Evolutionary conservation across 35 echinoderm and acorn worm species (phyloP), one percentile per base, ranked within the genome.

Genomic region (Lytechinus variegatus): DNA sequence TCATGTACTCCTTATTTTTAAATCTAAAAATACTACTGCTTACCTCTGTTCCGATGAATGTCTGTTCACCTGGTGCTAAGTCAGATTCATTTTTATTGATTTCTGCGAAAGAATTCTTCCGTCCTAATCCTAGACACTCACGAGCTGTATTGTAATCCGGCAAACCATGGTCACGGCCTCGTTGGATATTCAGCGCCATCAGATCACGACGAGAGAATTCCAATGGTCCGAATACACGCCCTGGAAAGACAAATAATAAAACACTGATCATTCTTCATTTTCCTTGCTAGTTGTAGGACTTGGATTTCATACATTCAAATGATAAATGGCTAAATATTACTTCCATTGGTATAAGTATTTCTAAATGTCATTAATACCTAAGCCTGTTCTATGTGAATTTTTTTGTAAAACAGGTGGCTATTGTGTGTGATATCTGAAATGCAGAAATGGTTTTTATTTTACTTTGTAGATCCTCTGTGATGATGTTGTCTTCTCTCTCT

Each of bases 191-290:
- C 5, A 97, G 96, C 10, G 97, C 98, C 98, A 99, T 99, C 10
- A 99, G 96, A 89, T 99, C 98, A 95, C 98, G 97, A 86, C 98
- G 97, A 21, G 98, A 97, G 54, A 99, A 99, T 53, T 99, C 98
- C 87, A 99, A 94, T 10, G 97, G 96, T 33, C 98, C 98, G 94
- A 99, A 99, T 52, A 99, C 98, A 93, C 97, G 96, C 44, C 98
- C 98, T 99, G 91, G 61, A 94, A 92, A 71, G 14, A 71, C 14
- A 44, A 44, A 1, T 44, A 1, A 44, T 44, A 44, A 44, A 44
- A 44, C 33, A 44, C 33, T 2, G 33, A 44, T 44, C 33, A 44
- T 44, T 44, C 33, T 44, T 44, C 33, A 44, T 44, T 44, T 44
- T 44, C 33, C 33, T 44, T 44, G 33, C 33, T 44, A 44, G 33